Base-by-base conservation (phyloP, 2,113 vertebrate genomes). In the Nyctibius bracteatus region DNA sequence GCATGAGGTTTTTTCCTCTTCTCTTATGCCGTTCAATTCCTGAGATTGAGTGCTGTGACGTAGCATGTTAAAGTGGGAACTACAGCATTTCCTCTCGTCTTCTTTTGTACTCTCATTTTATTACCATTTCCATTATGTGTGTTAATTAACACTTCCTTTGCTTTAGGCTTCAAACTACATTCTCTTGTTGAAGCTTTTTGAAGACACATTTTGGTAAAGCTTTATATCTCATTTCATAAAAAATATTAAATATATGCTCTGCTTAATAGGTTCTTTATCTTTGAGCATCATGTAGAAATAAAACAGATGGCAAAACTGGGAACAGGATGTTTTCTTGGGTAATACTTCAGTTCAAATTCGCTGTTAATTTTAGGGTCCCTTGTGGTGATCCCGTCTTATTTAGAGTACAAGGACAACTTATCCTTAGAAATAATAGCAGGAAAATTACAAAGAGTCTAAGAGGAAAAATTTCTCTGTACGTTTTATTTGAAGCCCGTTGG, bases 261-360 rank as follows among this genome's bases (percentile, higher is more conserved):
- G 24, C 68, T 84, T 92, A 96, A 88, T 89, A 84, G 30, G 63
- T 74, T 84, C 11, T 54, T 88, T 55, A 77, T 91, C 58, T 96
- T 81, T 84, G 57, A 87, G 44, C 16, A 47, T 86, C 24, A 11
- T 15, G 35, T 81, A 49, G 81, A 94, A 95, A 86, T 54, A 81
- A 96, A 94, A 96, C 89, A 96, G 91, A 97, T 81, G 68, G 81
- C 58, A 89, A 81, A 95, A 75, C 68, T 89, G 49, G 57, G 61
- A 94, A 91, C 55, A 74, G 77, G 81, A 71, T 86, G 61, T 81
- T 96, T 87, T 96, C 73, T 68, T 87, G 81, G 44, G 65, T 78
- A 91, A 87, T 63, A 55, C 57, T 89, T 88, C 3, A 5, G 61
- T 90, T 94, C 30, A 79, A 91, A 89, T 86, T 72, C 83, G 72